Evolutionary conservation across 2,113 vertebrate species (phyloP).

Genomic region (Amblyopsis rosae): DNA sequence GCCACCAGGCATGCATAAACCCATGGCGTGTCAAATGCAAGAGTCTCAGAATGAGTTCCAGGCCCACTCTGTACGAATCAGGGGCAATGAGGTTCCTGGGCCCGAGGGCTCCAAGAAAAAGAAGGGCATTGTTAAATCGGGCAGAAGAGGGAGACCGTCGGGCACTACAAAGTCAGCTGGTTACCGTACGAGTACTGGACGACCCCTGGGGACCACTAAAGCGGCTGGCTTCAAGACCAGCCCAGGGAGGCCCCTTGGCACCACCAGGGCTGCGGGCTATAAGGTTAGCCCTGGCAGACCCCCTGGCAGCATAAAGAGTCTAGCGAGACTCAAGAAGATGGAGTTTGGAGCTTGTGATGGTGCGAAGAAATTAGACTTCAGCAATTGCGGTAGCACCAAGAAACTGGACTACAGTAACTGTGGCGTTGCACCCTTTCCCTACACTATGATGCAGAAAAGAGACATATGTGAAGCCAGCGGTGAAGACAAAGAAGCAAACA

Average conservation of each 20-base stretch:
- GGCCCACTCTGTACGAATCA: constrained; percentile 81
- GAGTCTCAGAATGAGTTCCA: constrained; percentile 84
- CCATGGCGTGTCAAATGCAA: constrained; percentile 88
- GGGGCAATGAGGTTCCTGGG: constrained; percentile 78
- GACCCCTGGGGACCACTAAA: constrained; percentile 95
- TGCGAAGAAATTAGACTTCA: constrained; percentile 88
- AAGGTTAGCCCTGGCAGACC: constrained; percentile 98
- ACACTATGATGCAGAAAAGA: constrained; percentile 89
- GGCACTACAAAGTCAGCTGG: constrained; percentile 97
- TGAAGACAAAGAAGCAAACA: constrained; percentile 84
- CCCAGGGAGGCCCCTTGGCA: constrained; percentile 95
- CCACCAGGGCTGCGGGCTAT: constrained; percentile 97
- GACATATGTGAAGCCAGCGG: constrained; percentile 83
- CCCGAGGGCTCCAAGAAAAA: constrained; percentile 93
- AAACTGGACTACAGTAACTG: constrained; percentile 91
- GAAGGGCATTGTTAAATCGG: constrained; percentile 90
- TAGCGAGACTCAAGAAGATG: constrained; percentile 90
- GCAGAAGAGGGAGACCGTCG: constrained; percentile 91
- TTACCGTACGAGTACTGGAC: constrained; percentile 96
- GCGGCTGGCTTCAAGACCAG: constrained; percentile 99
- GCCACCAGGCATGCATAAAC: constrained; percentile 87
- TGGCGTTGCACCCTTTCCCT: constrained; percentile 86
- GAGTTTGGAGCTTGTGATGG: constrained; percentile 83
- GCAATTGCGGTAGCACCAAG: constrained; percentile 81
- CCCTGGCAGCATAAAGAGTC: constrained; percentile 97